Percentiles rank a stretch among this genome's conserved stretches.
These are phyloP conservation scores for Plotosus lineatus DNA, from an alignment of 2,113 vertebrate species.

Conservation along the genomic window DNA sequence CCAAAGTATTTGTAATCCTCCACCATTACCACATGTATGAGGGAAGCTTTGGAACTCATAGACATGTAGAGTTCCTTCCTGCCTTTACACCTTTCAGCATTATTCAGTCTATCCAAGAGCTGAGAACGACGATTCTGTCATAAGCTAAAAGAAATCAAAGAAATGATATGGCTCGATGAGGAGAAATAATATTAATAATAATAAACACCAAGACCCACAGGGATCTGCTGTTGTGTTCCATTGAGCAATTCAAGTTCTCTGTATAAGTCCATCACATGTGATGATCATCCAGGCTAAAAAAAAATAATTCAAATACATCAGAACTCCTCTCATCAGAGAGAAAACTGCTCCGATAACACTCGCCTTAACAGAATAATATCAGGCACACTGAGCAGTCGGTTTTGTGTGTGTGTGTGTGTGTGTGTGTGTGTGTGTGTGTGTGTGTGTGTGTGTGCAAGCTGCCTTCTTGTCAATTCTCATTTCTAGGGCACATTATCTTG, in stretches of 20 bases:
- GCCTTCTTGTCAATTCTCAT: slow-evolving; percentile 39
- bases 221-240: slow-evolving; percentile 51
- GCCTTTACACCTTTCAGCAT: slow-evolving; percentile 41
- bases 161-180: slow-evolving; percentile 22
- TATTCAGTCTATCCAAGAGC: slow-evolving; percentile 3
- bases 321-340: slow-evolving; percentile 59
- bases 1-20: too few species aligned
- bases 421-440: slow-evolving; percentile 10
- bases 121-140: not conserved
- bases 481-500: slow-evolving; percentile 47
- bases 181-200: not conserved
- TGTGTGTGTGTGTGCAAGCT: slow-evolving; percentile 6
- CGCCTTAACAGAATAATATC: slow-evolving; percentile 62
- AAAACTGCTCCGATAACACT: slow-evolving; percentile 58
- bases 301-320: slow-evolving; percentile 63
- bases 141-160: slow-evolving; percentile 12
- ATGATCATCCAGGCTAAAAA: slow-evolving; percentile 57
- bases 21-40: too few species aligned
- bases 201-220: not conserved
- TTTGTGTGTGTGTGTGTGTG: slow-evolving; percentile 48
- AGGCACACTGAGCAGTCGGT: slow-evolving; percentile 32
- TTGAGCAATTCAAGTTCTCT: slow-evolving; percentile 49
- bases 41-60: slow-evolving; percentile 33
- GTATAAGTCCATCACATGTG: slow-evolving; percentile 58
- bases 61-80: slow-evolving; percentile 38